Evolutionary conservation across 2,888 invertebrate genomes (phyloP).

Genomic region (Chelonus formosanus): DNA sequence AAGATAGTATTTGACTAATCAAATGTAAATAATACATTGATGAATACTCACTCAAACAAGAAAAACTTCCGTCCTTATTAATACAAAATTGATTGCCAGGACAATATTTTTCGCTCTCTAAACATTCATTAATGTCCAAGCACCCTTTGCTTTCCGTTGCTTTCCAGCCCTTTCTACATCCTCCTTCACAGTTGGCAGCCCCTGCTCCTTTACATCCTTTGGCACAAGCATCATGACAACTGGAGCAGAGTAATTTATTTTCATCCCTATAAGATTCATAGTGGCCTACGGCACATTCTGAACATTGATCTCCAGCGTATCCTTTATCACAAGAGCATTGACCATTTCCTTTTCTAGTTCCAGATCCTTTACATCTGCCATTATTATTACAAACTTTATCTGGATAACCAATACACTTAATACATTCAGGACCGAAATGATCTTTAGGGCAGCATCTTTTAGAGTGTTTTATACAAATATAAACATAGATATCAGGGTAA

Average conservation of each 20-base stretch:
- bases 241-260: conserved; percentile 77
- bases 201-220: conserved; percentile 80
- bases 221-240: conserved; percentile 83
- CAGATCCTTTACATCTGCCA: conserved; percentile 87
- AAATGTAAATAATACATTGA: background rate
- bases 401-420: conserved; percentile 79
- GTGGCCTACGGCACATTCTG: conserved; percentile 78
- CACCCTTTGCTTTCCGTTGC: conserved; percentile 81
- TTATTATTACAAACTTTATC: conserved; percentile 81
- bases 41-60: conserved; percentile 70
- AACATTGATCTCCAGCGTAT: conserved; percentile 81
- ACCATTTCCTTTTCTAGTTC: conserved; percentile 93
- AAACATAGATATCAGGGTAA: conserved; percentile 73
- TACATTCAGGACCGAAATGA: conserved; percentile 85
- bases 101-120: conserved; percentile 69
- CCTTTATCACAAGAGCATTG: conserved; percentile 86
- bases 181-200: conserved; percentile 71
- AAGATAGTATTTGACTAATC: background rate
- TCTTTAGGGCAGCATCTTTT: conserved; percentile 85
- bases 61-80: conserved; percentile 85
- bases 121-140: conserved; percentile 85
- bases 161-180: conserved; percentile 78
- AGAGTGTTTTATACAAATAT: conserved; percentile 81
- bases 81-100: conserved; percentile 81
- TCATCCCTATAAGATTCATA: conserved; percentile 80